Evolutionary conservation across 2,113 vertebrate species (phyloP), one percentile per base, ranked within the genome.

Genomic region (Etheostoma cragini): DNA sequence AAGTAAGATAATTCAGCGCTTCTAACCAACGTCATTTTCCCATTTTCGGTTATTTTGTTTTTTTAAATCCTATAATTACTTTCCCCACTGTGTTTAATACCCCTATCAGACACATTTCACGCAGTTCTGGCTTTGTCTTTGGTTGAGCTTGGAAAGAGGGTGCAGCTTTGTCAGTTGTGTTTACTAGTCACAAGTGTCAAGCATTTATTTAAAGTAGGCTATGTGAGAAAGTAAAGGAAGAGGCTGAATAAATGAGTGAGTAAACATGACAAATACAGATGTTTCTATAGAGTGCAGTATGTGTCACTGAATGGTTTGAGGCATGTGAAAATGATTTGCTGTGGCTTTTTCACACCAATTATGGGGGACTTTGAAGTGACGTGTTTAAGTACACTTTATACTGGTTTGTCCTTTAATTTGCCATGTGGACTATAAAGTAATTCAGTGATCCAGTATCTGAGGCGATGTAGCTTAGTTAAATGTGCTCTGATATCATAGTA

Each of bases 401-500:
- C 5, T 49, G 42, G 16, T 30, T 21, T n/a, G 54, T 49, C 54
- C 4, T 26, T 13, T 49, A 8, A 38, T 56, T 64, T 63, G 19
- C 47, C 4, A 12, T 69, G 17, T 26, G 52, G 46, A 11, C 30
- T 21, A 73, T 63, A 45, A 54, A 50, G 56, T 60, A 30, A 71
- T 30, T 50, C 62, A 65, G 26, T 72, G 53, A 74, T 56, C 50
- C 60, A 26, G 66, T 64, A 46, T 84, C 38, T 66, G 74, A 42
- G 46, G 63, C 57, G 30, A 67, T 15, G 24, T 16, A 16, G 49
- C 50, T 47, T 42, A 42, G 21, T 21, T 57, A 58, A 45, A 22
- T 82, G 38, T 35, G 53, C 56, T 86, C 10, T 75, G 56, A 79
- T 78, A 45, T 47, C 50, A 57, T 46, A 22, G 74, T 63, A 64